A percentile compares a stretch with the other conserved stretches of the same genome.
These are phyloP conservation scores for Herpetotheres cachinnans DNA, from an alignment of 2,113 vertebrate species.

Conservation along the genomic window DNA sequence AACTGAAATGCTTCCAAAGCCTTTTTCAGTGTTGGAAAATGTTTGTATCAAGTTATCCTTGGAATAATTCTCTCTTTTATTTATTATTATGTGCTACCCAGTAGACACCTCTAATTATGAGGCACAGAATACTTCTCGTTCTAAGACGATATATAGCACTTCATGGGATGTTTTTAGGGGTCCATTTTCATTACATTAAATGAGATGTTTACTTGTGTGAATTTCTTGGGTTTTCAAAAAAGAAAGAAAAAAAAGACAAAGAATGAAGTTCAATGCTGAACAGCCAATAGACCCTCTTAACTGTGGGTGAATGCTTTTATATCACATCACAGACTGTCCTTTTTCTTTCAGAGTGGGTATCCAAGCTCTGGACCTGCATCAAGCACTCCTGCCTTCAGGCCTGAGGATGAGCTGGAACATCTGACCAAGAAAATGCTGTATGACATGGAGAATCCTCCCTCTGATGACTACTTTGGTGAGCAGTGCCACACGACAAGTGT, in stretches of 20 bases:
- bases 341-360: conserved; percentile 64
- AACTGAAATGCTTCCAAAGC: conserved; percentile 26
- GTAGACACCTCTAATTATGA: conserved; percentile 10
- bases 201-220: neutral
- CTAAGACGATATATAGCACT: neutral
- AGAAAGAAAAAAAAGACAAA: neutral
- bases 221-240: neutral
- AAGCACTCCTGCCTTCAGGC: conserved; percentile 73
- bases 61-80: conserved; percentile 32
- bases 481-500: neutral
- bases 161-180: neutral
- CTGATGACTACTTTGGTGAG: conserved; percentile 96
- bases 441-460: conserved; percentile 96
- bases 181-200: conserved; percentile 34
- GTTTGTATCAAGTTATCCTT: conserved; percentile 20
- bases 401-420: conserved; percentile 94
- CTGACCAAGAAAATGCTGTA: conserved; percentile 99
- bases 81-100: conserved; percentile 22
- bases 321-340: neutral
- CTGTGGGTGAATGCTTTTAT: neutral
- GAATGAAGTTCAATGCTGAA: neutral
- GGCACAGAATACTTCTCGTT: neutral
- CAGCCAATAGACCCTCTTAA: neutral
- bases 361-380: conserved; percentile 57
- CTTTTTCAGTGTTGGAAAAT: neutral